phyloP scores from a whole-genome alignment of 2,888 invertebrate species.

The Eucriotettix oculatus region DNA sequence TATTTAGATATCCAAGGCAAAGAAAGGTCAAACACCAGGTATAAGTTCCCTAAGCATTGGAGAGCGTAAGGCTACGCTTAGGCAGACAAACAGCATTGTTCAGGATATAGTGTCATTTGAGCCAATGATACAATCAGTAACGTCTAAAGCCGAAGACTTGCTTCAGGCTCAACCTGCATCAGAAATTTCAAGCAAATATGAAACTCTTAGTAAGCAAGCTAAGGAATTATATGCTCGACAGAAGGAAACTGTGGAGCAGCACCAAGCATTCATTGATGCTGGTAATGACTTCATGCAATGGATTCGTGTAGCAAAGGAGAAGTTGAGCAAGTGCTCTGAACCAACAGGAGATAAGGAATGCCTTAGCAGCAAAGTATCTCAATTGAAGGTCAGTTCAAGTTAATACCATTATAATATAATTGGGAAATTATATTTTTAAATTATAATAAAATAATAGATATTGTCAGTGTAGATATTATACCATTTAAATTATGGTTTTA shows the following conservation, averaged over 20 bases:
- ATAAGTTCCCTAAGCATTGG: slow-evolving; percentile 64
- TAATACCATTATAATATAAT: neutral
- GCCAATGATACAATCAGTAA: slow-evolving; percentile 91
- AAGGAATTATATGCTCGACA: slow-evolving; percentile 78
- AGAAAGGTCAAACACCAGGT: slow-evolving; percentile 50
- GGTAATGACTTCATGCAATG: slow-evolving; percentile 85
- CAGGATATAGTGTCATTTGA: slow-evolving; percentile 94
- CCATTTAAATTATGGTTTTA: too few species aligned
- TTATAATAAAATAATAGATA: neutral
- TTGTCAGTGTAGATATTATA: too few species aligned
- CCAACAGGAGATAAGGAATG: slow-evolving; percentile 85
- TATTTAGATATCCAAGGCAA: slow-evolving; percentile 43
- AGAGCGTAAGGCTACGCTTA: slow-evolving; percentile 72
- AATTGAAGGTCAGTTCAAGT: slow-evolving; percentile 37
- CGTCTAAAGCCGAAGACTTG: slow-evolving; percentile 82
- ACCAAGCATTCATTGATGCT: slow-evolving; percentile 81
- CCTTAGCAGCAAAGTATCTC: slow-evolving; percentile 68
- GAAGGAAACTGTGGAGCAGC: slow-evolving; percentile 76
- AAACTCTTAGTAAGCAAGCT: slow-evolving; percentile 76
- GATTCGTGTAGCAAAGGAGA: slow-evolving; percentile 81
- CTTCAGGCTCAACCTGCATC: slow-evolving; percentile 82
- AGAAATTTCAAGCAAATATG: slow-evolving; percentile 82
- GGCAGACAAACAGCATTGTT: slow-evolving; percentile 85
- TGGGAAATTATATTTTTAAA: neutral
- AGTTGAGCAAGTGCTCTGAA: slow-evolving; percentile 78